These are phyloP conservation scores for Antheraea assamensis DNA, from an alignment of 2,888 invertebrate species.

Conservation along the genomic window DNA sequence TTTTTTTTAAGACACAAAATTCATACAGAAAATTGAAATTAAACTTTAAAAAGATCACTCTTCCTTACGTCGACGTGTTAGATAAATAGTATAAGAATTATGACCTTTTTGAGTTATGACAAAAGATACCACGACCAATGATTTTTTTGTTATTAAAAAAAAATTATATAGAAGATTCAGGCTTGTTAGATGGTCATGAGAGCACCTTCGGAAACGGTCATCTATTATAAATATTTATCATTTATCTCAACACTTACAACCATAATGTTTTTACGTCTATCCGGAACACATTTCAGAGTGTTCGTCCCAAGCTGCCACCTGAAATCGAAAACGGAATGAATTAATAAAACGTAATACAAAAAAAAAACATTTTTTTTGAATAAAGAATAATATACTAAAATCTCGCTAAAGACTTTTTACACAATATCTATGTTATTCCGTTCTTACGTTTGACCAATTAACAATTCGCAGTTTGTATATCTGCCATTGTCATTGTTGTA, in stretches of 20 bases:
- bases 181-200: background rate
- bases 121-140: no score
- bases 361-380: background rate
- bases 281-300: slow-evolving; percentile 93
- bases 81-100: background rate
- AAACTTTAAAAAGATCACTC: background rate
- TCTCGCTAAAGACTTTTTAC: no score
- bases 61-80: no score
- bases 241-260: slow-evolving; percentile 38
- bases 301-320: slow-evolving; percentile 94
- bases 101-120: background rate
- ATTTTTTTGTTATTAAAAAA: no score
- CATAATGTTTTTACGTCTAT: slow-evolving; percentile 50
- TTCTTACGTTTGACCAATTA: no score
- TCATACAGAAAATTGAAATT: background rate
- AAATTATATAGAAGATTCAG: background rate
- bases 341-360: background rate
- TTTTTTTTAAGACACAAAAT: background rate
- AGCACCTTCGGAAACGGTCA: slow-evolving; percentile 24
- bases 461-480: no score
- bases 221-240: slow-evolving; percentile 32
- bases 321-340: slow-evolving; percentile 26
- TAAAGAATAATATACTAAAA: background rate
- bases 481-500: no score
- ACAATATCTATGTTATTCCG: no score